Conservation (phyloP, 2,113 vertebrate species). For the Heptranchias perlo region DNA sequence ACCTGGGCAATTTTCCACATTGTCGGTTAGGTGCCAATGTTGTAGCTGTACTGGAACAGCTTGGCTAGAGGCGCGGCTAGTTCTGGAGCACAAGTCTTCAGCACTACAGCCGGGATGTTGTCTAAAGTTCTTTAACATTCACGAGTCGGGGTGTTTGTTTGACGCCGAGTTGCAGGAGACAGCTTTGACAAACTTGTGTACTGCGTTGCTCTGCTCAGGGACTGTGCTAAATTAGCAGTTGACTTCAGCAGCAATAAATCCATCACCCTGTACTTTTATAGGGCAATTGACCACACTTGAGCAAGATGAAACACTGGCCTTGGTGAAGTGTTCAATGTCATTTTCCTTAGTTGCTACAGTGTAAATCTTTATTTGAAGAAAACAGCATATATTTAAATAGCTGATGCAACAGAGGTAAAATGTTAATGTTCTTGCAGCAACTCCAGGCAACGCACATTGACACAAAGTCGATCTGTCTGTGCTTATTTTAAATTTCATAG, state of each 20-base stretch:
- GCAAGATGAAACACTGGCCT: neutral
- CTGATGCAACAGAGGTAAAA: neutral
- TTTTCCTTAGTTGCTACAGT: neutral
- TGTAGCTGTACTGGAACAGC: no score
- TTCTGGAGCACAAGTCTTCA: no score
- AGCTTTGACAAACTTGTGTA: neutral
- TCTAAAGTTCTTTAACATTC: neutral
- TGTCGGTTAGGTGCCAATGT: no score
- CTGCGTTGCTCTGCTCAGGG: constrained; percentile 19
- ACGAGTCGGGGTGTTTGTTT: neutral
- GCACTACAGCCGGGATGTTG: no score
- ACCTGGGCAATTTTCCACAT: no score
- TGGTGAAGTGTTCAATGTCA: neutral
- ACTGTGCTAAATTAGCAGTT: constrained; percentile 49
- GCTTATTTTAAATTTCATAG: neutral
- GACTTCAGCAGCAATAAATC: constrained; percentile 45
- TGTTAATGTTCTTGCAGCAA: neutral
- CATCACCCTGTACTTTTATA: constrained; percentile 41
- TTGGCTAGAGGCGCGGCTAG: no score
- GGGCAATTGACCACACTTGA: neutral
- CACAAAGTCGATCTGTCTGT: neutral
- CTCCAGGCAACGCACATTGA: neutral
- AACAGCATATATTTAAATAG: neutral
- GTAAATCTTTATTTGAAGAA: constrained; percentile 1
- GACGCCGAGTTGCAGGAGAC: neutral